Conservation (phyloP, 2,113 vertebrate species). For the Silurus glanis region DNA sequence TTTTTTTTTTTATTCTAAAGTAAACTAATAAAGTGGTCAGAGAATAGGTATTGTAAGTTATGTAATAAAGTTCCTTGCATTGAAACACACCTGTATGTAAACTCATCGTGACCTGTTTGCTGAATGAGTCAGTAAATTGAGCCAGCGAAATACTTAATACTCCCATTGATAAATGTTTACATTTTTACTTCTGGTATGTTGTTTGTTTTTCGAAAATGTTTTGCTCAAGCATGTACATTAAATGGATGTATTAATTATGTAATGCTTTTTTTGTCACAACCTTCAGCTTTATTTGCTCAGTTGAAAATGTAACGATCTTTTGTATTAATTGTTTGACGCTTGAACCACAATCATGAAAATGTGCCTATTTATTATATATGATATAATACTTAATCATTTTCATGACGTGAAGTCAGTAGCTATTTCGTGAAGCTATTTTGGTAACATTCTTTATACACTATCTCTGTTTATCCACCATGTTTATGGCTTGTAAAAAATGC, state of each 20-base stretch:
- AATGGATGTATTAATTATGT: no score
- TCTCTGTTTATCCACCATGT: not conserved
- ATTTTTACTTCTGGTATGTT: not conserved
- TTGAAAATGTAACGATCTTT: no score
- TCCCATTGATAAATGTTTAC: not conserved
- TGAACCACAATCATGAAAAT: not conserved
- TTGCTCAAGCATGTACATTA: not conserved
- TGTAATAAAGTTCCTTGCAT: not conserved
- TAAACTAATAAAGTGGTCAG: not conserved
- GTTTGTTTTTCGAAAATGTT: not conserved
- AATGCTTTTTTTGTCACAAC: not conserved
- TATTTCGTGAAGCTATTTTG: not conserved
- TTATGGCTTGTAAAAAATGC: not conserved
- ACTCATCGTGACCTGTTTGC: not conserved
- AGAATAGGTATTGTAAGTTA: not conserved
- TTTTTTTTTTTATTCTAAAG: not conserved
- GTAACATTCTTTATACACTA: not conserved
- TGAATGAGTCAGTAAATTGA: constrained; percentile 1
- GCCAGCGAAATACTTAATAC: not conserved
- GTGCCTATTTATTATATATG: not conserved
- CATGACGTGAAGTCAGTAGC: not conserved
- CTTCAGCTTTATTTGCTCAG: not conserved
- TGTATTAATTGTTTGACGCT: no score
- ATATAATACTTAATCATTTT: not conserved
- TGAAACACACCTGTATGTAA: constrained; percentile 5